Percentiles rank a stretch among this genome's conserved stretches.
Conservation (phyloP, 2,888 invertebrate species). For the Neoascia interrupta region DNA sequence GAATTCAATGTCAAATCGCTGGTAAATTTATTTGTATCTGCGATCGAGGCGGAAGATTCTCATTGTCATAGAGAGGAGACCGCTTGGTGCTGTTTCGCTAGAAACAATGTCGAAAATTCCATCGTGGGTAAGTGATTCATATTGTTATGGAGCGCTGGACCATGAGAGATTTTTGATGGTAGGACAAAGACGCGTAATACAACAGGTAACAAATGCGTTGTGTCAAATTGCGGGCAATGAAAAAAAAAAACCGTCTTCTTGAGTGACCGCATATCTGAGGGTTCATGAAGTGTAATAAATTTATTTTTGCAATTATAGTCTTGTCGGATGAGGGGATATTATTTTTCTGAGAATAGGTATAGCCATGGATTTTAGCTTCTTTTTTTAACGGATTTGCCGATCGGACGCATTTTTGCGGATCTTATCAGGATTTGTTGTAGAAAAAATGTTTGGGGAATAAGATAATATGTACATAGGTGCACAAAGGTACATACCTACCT, state of each 20-base stretch:
- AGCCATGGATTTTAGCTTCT: no score
- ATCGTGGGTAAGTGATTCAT: conserved; percentile 14
- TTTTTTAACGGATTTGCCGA: no score
- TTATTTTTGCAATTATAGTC: conserved; percentile 31
- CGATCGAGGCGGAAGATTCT: conserved; percentile 40
- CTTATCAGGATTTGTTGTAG: no score
- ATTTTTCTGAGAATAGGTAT: conserved; percentile 32
- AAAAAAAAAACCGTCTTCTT: conserved; percentile 7
- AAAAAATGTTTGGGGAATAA: no score
- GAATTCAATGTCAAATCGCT: conserved; percentile 54
- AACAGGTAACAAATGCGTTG: neutral
- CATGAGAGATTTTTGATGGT: conserved; percentile 13
- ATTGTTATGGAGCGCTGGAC: conserved; percentile 25
- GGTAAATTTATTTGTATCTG: conserved; percentile 55
- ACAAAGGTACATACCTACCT: no score
- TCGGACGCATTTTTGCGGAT: no score
- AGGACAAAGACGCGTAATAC: conserved; percentile 45
- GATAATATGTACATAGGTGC: no score
- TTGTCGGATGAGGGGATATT: neutral
- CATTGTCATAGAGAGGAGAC: conserved; percentile 33
- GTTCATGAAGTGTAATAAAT: conserved; percentile 52
- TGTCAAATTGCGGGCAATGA: neutral
- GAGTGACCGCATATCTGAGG: conserved; percentile 39
- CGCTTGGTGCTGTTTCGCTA: conserved; percentile 21
- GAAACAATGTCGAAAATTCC: conserved; percentile 44